Conservation (phyloP, 2,113 vertebrate species). For the Seriola quinqueradiata region DNA sequence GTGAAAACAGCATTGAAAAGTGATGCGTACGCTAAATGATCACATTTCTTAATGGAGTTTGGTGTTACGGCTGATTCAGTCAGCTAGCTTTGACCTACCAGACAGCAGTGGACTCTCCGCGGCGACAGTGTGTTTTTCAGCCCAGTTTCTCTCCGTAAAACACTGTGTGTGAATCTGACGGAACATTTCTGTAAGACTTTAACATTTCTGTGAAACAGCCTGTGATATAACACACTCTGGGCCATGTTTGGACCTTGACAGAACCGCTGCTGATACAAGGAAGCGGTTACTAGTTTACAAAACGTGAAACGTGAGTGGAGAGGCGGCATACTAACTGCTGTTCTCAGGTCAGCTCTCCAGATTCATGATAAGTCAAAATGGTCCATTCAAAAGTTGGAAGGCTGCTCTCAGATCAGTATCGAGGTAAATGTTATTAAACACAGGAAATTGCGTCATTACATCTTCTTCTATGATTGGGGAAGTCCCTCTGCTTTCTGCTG, state of each 20-base stretch:
- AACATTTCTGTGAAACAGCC: conserved; percentile 28
- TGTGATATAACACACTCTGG: conserved; percentile 29
- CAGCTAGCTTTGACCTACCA: conserved; percentile 72
- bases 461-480: conserved; percentile 5
- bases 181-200: conserved; percentile 1
- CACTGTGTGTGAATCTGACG: conserved; percentile 16
- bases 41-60: background rate
- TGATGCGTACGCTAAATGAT: background rate
- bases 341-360: conserved; percentile 32
- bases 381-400: fast-evolving
- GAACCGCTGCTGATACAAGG: conserved; percentile 32
- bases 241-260: conserved; percentile 57
- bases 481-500: background rate
- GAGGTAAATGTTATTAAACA: fast-evolving
- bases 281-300: conserved; percentile 39
- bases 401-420: conserved; percentile 51
- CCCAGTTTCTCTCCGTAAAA: background rate
- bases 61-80: background rate
- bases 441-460: conserved; percentile 24
- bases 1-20: fast-evolving
- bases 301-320: background rate
- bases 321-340: background rate
- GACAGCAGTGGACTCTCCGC: conserved; percentile 65
- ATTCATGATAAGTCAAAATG: fast-evolving
- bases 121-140: conserved; percentile 8